phyloP scores from a whole-genome alignment of 2,797 vertebrate species.

The Capromys pilorides region DNA sequence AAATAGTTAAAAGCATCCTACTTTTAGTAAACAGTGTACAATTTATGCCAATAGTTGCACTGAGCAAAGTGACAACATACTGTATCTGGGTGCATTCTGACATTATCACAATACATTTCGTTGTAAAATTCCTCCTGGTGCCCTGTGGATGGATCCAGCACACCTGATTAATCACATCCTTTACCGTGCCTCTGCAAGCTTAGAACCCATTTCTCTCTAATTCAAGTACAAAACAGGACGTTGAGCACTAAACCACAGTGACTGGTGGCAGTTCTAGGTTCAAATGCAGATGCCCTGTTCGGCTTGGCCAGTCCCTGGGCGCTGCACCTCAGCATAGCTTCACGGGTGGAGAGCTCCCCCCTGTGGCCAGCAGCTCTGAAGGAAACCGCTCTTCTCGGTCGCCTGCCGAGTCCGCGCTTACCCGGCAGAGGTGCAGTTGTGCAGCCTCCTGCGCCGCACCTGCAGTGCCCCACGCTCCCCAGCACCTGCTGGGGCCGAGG shows the following conservation, averaged over 20 bases:
- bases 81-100: not conserved
- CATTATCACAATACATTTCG: not conserved
- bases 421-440: slow-evolving; percentile 86
- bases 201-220: not conserved
- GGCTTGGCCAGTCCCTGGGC: not conserved
- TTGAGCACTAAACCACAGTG: not conserved
- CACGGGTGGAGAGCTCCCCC: accelerated
- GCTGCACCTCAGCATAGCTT: accelerated
- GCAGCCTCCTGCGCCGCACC: slow-evolving; percentile 88
- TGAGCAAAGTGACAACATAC: not conserved
- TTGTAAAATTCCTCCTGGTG: not conserved
- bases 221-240: not conserved
- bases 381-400: not conserved
- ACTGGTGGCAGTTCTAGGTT: not conserved
- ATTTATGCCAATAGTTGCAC: accelerated
- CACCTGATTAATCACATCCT: not conserved
- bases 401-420: slow-evolving; percentile 82
- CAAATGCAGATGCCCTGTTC: accelerated
- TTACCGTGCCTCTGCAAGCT: not conserved
- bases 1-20: not conserved
- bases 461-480: slow-evolving; percentile 91
- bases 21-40: not conserved
- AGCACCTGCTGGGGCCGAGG: slow-evolving; percentile 91
- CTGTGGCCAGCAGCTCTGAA: not conserved
- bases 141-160: no score